phyloP scores from a whole-genome alignment of 64 coral and sea anemone genomes.

The Stichodactyla helianthus region DNA sequence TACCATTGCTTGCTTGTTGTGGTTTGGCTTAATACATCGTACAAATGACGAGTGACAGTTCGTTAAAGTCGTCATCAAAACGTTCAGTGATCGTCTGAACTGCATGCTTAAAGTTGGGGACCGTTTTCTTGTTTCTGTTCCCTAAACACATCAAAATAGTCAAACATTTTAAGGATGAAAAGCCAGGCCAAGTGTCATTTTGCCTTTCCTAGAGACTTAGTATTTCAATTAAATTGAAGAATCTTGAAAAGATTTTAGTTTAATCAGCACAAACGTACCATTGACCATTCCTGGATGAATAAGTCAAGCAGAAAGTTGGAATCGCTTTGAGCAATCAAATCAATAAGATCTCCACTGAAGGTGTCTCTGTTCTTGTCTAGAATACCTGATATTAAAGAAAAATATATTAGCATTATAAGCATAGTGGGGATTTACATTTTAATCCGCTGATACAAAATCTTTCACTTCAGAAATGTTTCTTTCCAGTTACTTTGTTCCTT shows the following conservation, averaged over 20 bases:
- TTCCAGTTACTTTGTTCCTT: too few relatives aligned
- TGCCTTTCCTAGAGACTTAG: too few relatives aligned
- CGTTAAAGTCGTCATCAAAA: slow-evolving; percentile 69
- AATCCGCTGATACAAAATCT: too few relatives aligned
- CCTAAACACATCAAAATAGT: slow-evolving; percentile 19
- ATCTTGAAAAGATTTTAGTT: too few relatives aligned
- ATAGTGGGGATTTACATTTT: too few relatives aligned
- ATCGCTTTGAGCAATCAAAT: slow-evolving; percentile 64
- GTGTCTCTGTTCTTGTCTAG: slow-evolving; percentile 88
- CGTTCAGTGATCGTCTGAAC: slow-evolving; percentile 78
- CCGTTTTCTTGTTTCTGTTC: slow-evolving; percentile 76
- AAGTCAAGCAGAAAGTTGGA: slow-evolving; percentile 62
- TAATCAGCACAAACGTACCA: slow-evolving; percentile 35
- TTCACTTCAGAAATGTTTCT: too few relatives aligned
- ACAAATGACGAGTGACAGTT: slow-evolving; percentile 75
- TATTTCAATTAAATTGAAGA: too few relatives aligned
- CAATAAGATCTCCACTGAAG: slow-evolving; percentile 81
- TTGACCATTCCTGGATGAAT: slow-evolving; percentile 69
- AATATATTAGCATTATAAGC: neutral
- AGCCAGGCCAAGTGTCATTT: too few relatives aligned
- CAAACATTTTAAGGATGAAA: too few relatives aligned
- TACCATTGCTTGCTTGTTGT: slow-evolving; percentile 78
- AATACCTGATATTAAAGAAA: slow-evolving; percentile 37
- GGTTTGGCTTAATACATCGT: slow-evolving; percentile 79
- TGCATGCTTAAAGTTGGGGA: slow-evolving; percentile 77